Evolutionary conservation across 2,113 vertebrate species (phyloP), one percentile per base, ranked within the genome.

Genomic region (Lutjanus erythropterus): DNA sequence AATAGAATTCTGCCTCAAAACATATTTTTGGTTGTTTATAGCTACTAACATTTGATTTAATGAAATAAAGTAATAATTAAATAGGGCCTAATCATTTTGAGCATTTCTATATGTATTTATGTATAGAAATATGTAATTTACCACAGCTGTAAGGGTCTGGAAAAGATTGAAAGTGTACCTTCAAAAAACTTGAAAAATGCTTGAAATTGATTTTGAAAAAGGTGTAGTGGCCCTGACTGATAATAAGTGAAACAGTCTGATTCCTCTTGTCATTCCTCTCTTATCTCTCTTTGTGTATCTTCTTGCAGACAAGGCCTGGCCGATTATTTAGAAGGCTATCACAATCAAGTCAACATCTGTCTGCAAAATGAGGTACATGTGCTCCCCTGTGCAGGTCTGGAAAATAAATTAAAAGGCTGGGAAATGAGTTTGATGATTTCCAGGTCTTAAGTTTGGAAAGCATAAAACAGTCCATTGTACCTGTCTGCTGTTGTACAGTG

Each of bases 261-360:
- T 50, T 37, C 33, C 33, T 35, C 35, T 5, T 46, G 27, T 37
- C 67, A 25, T 58, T 42, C 5, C 15, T 67, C 21, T 35, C 47
- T 49, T 5, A 10, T 49, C 41, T 70, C 3, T 64, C 1, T 56
- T 18, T 59, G 2, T 72, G 1, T 82, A 9, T 83, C n/a, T 62
- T 83, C 90, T 92, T 87, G 29, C 89, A 99, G 98, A 90, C 95
- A 97, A 77, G 93, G 95, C 81, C 90, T 99, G 83, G 94, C 94
- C 67, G 96, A 98, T 75, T 96, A 97, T 64, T 90, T 99, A 85
- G 96, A 97, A 70, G 88, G 91, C 0, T 99, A 97, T 88, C 96
- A 98, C 85, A 96, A 90, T 70, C 97, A 98, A 87, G 95, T 96
- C 59, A 95, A 94, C 55, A 59, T 94, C 86, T 96, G 94, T 72